Base-by-base conservation (phyloP, 2,113 vertebrate species). In the Sorex araneus region DNA sequence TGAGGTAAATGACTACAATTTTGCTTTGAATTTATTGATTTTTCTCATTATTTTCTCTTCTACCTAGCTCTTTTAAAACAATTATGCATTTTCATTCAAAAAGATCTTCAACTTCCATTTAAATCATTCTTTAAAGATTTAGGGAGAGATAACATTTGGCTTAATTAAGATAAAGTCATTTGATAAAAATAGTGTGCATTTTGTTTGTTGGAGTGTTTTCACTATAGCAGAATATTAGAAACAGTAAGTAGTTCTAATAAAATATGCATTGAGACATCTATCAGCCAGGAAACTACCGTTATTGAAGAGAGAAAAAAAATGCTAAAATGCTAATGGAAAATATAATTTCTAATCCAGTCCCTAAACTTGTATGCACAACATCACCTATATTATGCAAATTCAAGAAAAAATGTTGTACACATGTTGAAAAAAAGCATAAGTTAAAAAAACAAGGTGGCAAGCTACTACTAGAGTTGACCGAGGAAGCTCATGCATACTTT, bases 271-370 rank as follows among this genome's bases (percentile, higher is more conserved):
- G 32, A 47, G 66, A 36, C 11, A 63, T 64, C 50, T 82, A 43
- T 64, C 28, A 90, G 74, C 13, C 19, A 43, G 21, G 86, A 77
- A 63, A 66, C 8, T 84, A 28, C n/a, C 32, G 82, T 54, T 71
- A 83, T 28, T 69, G 66, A 82, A 57, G 82, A 66, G 45, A 25
- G 34, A 28, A 89, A 85, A 40, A 47, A 25, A 23, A 27, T 21
- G 64, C 67, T 36, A 77, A 87, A 93, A 88, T 78, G 28, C 47
- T 71, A 83, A 90, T 57, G 9, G 69, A 87, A 84, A 92, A 40
- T 4, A 54, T 3, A 32, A 12, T 27, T 84, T 67, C 73, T 66
- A 75, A 74, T 34, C 15, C 2, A 84, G 27, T 71, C 87, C 45
- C 70, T 81, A 40, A 87, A 76, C 71, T 13, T 32, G 0, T 71